phyloP scores from a whole-genome alignment of 2,113 vertebrate genomes.

The Coreoperca whiteheadi region DNA sequence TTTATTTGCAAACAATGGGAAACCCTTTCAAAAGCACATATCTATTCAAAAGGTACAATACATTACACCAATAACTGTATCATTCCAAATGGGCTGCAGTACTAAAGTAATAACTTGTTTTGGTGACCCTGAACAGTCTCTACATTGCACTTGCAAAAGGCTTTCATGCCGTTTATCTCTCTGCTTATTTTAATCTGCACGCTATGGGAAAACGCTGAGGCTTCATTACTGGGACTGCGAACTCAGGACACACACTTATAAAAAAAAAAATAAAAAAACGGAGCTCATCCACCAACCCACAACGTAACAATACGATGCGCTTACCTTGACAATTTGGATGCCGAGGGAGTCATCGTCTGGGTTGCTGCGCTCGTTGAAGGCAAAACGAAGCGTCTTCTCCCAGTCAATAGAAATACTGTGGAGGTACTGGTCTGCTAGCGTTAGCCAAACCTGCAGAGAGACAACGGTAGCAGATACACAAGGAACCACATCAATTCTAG shows the following conservation, averaged over 20 bases:
- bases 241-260: not conserved
- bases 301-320: not conserved
- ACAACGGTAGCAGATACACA: not conserved
- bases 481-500: not conserved
- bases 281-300: not conserved
- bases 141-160: not conserved
- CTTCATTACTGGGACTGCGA: not conserved
- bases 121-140: not conserved
- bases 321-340: constrained; percentile 99
- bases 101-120: too few relatives aligned
- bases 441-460: constrained; percentile 92
- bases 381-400: constrained; percentile 98
- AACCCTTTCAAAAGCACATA: too few relatives aligned
- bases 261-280: too few relatives aligned
- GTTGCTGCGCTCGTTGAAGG: constrained; percentile 98
- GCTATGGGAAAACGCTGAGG: not conserved
- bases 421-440: constrained; percentile 96
- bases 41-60: too few relatives aligned
- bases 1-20: too few relatives aligned
- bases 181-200: not conserved
- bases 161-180: not conserved
- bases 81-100: not conserved
- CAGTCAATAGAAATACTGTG: constrained; percentile 98
- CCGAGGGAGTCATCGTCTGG: constrained; percentile 98
- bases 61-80: too few relatives aligned